These are phyloP conservation scores for Aegithalos caudatus DNA, from an alignment of 2,113 vertebrate species.

Conservation along the genomic window DNA sequence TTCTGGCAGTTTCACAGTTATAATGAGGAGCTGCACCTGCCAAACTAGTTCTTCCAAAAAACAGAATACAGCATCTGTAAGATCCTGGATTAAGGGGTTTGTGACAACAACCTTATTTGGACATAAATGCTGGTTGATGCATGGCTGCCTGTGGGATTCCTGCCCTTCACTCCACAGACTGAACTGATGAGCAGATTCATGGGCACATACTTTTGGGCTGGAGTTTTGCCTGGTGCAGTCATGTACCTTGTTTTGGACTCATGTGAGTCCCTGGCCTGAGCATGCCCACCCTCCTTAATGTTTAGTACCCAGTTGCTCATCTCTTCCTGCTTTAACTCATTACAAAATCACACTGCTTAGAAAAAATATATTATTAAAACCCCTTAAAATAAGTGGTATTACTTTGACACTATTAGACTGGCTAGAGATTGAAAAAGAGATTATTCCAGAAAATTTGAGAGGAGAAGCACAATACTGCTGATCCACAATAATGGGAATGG, in stretches of 20 bases:
- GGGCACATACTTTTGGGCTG: neutral
- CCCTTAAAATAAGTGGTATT: neutral
- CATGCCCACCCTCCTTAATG: neutral
- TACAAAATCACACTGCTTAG: neutral
- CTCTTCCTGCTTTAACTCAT: neutral
- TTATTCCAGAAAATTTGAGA: neutral
- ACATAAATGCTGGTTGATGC: neutral
- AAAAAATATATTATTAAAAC: neutral
- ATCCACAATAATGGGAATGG: neutral
- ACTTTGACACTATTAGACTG: neutral
- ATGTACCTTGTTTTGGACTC: neutral
- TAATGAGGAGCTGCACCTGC: neutral
- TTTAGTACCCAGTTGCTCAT: accelerated
- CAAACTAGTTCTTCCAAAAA: neutral
- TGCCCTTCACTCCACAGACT: neutral
- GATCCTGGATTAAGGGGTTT: neutral
- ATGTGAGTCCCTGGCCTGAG: neutral
- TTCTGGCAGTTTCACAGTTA: neutral
- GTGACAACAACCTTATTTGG: neutral
- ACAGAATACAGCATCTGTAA: neutral
- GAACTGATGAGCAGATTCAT: neutral
- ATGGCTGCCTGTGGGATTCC: neutral
- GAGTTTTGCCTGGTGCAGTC: neutral
- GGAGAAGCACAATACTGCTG: neutral
- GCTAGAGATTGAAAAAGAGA: neutral